phyloP scores from a whole-genome alignment of 1,140 invertebrate species.

The Neelides sp. region DNA sequence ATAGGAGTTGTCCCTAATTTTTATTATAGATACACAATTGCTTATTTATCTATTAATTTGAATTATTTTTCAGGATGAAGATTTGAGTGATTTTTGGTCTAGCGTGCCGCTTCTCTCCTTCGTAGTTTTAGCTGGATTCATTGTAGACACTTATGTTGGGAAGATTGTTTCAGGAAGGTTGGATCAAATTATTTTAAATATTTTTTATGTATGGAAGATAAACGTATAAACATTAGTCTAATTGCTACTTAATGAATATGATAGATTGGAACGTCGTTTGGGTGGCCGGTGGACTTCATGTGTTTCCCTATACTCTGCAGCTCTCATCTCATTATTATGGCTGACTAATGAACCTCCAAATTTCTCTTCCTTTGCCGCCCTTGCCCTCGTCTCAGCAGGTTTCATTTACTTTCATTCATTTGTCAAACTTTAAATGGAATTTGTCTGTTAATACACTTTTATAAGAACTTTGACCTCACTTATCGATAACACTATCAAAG shows the following conservation, averaged over 20 bases:
- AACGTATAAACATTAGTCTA: background rate
- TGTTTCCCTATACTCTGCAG: conserved; percentile 16
- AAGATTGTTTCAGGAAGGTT: conserved; percentile 29
- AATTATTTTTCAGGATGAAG: conserved; percentile 10
- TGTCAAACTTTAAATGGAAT: background rate
- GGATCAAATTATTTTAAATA: background rate
- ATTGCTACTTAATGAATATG: background rate
- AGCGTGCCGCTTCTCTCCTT: conserved; percentile 13
- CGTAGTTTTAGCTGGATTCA: conserved; percentile 24
- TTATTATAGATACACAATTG: background rate
- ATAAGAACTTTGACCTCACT: too few species aligned
- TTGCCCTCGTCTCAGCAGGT: conserved; percentile 28
- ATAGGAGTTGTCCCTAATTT: too few species aligned
- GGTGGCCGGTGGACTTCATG: conserved; percentile 27
- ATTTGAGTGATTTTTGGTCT: conserved; percentile 15
- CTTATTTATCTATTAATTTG: background rate
- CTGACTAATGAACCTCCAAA: conserved; percentile 15
- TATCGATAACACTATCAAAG: too few species aligned
- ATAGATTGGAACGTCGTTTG: conserved; percentile 25
- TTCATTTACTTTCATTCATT: background rate
- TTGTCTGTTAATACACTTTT: background rate
- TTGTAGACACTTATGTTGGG: conserved; percentile 29
- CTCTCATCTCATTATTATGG: conserved; percentile 20
- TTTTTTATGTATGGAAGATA: background rate
- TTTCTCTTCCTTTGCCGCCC: conserved; percentile 22